These are phyloP conservation scores for Pteronura brasiliensis DNA, from an alignment of 2,113 vertebrate genomes.

Conservation along the genomic window DNA sequence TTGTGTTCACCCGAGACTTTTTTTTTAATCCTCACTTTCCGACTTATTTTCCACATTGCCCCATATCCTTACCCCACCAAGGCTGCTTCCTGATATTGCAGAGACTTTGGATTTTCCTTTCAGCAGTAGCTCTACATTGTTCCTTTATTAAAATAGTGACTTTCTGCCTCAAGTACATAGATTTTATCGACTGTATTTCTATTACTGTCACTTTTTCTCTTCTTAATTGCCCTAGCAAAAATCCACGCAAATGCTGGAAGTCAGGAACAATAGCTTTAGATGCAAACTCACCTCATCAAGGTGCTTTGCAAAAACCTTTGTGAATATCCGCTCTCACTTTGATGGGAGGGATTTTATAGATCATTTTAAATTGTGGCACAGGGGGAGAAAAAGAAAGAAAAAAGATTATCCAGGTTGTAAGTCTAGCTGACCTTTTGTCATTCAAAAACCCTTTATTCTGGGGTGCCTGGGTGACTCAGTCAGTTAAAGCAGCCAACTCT, in stretches of 20 bases:
- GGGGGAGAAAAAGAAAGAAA: not conserved
- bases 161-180: not conserved
- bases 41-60: not conserved
- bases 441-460: not conserved
- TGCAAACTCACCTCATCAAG: not conserved
- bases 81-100: not conserved
- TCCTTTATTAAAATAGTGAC: conserved; percentile 33
- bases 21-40: not conserved
- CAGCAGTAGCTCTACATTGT: not conserved
- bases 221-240: conserved; percentile 18
- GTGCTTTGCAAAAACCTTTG: not conserved
- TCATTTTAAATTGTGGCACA: not conserved
- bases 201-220: not conserved
- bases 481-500: not conserved
- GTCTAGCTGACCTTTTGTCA: not conserved
- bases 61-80: fast-evolving
- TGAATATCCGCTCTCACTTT: not conserved
- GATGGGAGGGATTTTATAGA: not conserved
- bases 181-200: conserved; percentile 24
- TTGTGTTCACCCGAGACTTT: not conserved
- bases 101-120: not conserved
- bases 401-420: not conserved
- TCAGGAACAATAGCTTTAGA: not conserved
- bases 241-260: not conserved
- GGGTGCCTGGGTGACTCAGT: not conserved